phyloP scores from a whole-genome alignment of 1,140 invertebrate genomes.

The Ericerus pela region DNA sequence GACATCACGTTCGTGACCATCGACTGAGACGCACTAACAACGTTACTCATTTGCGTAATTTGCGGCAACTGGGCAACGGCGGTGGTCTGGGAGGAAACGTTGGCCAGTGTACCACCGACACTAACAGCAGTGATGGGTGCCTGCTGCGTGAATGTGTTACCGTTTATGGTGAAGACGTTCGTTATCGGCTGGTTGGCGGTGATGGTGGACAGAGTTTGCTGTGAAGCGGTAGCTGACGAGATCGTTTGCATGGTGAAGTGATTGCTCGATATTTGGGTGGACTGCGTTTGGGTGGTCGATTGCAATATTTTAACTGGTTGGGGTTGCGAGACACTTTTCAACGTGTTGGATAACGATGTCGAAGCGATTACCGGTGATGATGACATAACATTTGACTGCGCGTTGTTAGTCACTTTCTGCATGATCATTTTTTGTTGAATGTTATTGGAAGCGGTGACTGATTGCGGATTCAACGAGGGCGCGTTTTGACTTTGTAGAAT shows the following conservation, averaged over 20 bases:
- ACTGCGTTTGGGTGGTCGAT: neutral
- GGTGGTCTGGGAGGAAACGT: neutral
- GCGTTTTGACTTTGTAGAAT: slow-evolving; percentile 47
- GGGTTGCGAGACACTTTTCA: no score
- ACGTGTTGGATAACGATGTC: slow-evolving; percentile 1
- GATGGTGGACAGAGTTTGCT: slow-evolving; percentile 14
- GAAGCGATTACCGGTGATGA: slow-evolving; percentile 24
- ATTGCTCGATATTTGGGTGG: neutral
- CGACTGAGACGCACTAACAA: neutral
- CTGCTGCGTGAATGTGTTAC: slow-evolving; percentile 8
- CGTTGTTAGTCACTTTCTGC: slow-evolving; percentile 3
- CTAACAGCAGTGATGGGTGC: neutral
- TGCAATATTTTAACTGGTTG: slow-evolving; percentile 15
- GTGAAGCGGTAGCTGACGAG: neutral
- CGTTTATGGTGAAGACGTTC: slow-evolving; percentile 8
- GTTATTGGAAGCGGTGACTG: slow-evolving; percentile 19
- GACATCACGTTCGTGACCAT: neutral
- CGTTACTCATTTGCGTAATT: neutral
- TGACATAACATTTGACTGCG: slow-evolving; percentile 18
- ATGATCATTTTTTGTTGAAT: neutral
- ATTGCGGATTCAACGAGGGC: slow-evolving; percentile 26
- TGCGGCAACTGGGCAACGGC: neutral
- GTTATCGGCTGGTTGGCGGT: slow-evolving; percentile 2
- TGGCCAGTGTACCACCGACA: neutral
- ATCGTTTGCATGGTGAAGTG: neutral